phyloP scores from a whole-genome alignment of 1,140 invertebrate genomes.

The Micrasema longulum region DNA sequence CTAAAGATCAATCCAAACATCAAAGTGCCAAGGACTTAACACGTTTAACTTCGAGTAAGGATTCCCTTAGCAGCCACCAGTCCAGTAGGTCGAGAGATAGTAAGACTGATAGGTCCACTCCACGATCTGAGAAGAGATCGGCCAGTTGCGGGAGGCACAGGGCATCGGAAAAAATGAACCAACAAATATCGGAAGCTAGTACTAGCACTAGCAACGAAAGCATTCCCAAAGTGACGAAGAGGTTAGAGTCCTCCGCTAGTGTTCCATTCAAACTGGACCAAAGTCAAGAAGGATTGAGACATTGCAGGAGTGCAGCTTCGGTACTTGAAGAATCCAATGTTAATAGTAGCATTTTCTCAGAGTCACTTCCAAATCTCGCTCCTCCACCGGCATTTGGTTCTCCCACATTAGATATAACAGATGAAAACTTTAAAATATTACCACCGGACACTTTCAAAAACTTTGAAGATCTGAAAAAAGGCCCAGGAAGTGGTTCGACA shows the following conservation, averaged over 20 bases:
- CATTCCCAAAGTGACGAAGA: slow-evolving; percentile 61
- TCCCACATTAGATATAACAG: slow-evolving; percentile 65
- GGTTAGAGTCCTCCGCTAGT: slow-evolving; percentile 70
- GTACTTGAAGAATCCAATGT: slow-evolving; percentile 67
- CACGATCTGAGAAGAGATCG: slow-evolving; percentile 61
- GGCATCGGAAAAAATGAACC: slow-evolving; percentile 66
- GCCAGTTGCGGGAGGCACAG: slow-evolving; percentile 59
- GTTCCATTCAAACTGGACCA: slow-evolving; percentile 71
- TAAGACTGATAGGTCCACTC: slow-evolving; percentile 51
- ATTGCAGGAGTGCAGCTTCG: slow-evolving; percentile 73
- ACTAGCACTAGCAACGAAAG: slow-evolving; percentile 68
- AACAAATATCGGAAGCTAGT: slow-evolving; percentile 66
- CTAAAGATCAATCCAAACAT: slow-evolving; percentile 62
- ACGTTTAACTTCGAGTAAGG: slow-evolving; percentile 66
- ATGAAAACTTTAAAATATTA: slow-evolving; percentile 67
- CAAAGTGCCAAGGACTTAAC: slow-evolving; percentile 60
- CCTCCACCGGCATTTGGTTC: slow-evolving; percentile 69
- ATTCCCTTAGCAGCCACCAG: slow-evolving; percentile 66
- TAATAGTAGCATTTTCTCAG: slow-evolving; percentile 67
- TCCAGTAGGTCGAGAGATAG: slow-evolving; percentile 66
- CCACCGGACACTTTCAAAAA: slow-evolving; percentile 66
- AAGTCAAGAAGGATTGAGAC: slow-evolving; percentile 66
- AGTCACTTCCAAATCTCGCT: slow-evolving; percentile 74
- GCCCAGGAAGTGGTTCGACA: slow-evolving; percentile 69
- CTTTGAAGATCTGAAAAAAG: slow-evolving; percentile 60